phyloP scores from a whole-genome alignment of 2,113 vertebrate species.

The Acinonyx jubatus region DNA sequence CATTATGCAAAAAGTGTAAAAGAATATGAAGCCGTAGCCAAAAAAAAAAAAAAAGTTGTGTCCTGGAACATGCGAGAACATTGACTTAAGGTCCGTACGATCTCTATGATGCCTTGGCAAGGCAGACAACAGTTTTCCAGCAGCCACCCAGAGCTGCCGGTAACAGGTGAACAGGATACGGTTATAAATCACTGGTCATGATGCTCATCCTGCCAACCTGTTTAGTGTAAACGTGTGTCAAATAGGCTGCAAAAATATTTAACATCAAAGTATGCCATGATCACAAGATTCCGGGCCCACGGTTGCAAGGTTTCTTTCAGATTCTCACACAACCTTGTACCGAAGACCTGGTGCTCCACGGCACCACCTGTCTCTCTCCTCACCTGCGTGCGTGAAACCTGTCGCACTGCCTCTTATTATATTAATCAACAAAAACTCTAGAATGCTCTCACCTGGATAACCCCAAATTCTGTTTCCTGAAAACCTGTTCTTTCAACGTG shows the following conservation, averaged over 20 bases:
- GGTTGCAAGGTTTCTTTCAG: not conserved
- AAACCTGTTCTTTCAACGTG: not conserved
- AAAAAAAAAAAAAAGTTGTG: not conserved
- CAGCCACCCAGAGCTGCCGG: not conserved
- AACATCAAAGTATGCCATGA: not conserved
- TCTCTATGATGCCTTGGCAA: not conserved
- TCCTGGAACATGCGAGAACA: not conserved
- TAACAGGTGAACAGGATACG: not conserved
- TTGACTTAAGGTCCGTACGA: not conserved
- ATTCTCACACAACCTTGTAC: not conserved
- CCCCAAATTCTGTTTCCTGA: not conserved
- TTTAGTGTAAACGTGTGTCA: not conserved
- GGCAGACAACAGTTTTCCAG: not conserved
- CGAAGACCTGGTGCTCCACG: not conserved
- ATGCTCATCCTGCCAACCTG: accelerated
- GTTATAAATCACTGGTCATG: not conserved
- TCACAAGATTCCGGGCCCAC: accelerated
- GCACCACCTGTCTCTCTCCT: not conserved
- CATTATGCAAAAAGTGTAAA: too few relatives aligned
- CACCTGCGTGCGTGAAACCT: not conserved
- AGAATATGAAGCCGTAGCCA: not conserved
- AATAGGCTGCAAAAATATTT: not conserved
- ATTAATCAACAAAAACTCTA: not conserved
- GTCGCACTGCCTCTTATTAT: too few relatives aligned
- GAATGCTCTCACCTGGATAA: not conserved